Evolutionary conservation across 92 coral and sea anemone genomes (phyloP).

Genomic region (Meandrina meandrites): DNA sequence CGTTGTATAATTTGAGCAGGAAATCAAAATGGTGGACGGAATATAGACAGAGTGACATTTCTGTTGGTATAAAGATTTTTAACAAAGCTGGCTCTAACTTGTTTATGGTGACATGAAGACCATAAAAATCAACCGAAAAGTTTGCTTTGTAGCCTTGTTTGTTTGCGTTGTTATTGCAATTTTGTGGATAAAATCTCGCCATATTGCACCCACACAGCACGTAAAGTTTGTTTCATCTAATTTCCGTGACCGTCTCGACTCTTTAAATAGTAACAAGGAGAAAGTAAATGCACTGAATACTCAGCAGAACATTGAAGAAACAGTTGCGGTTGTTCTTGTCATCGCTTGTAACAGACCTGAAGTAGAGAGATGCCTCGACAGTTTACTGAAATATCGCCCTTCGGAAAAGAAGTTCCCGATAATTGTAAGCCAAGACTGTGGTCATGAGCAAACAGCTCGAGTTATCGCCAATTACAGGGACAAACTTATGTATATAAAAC

Average conservation of each 20-base stretch:
- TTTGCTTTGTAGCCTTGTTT: slow-evolving; percentile 1
- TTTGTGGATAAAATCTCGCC: slow-evolving; percentile 10
- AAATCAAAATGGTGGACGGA: slow-evolving; percentile 54
- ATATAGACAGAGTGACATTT: neutral
- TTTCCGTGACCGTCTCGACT: neutral
- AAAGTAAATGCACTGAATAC: neutral
- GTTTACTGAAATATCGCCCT: slow-evolving; percentile 70
- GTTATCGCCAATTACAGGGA: slow-evolving; percentile 67
- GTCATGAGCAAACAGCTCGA: slow-evolving; percentile 66
- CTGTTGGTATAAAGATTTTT: neutral
- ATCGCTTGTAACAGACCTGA: slow-evolving; percentile 94
- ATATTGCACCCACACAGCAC: neutral
- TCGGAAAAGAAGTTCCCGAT: slow-evolving; percentile 70
- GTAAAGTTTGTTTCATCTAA: neutral
- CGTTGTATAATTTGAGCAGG: neutral
- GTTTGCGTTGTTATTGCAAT: slow-evolving; percentile 13
- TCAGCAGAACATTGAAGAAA: neutral
- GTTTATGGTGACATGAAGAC: neutral
- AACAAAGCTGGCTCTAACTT: neutral
- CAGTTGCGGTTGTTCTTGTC: slow-evolving; percentile 75
- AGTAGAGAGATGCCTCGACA: slow-evolving; percentile 75
- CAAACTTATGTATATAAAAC: slow-evolving; percentile 62
- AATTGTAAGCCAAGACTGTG: slow-evolving; percentile 95
- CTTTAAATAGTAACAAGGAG: neutral
- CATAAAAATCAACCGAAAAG: slow-evolving; percentile 29